Conservation (phyloP, 2,113 vertebrate species). For the Anguilla japonica region DNA sequence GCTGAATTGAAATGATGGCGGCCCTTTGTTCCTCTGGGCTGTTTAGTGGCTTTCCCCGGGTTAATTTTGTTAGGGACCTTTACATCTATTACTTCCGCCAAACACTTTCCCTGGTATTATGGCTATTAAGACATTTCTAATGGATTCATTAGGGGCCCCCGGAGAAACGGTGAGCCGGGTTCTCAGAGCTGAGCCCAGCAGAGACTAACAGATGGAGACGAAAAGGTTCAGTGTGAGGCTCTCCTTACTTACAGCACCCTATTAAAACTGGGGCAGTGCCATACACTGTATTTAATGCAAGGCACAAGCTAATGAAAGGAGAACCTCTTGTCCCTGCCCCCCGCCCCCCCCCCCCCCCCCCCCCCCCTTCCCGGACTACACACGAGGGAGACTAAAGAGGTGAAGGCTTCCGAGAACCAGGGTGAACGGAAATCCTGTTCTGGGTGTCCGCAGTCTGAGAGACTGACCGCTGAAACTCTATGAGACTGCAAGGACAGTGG, state of each 20-base stretch:
- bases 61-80: too few species aligned
- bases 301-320: not conserved
- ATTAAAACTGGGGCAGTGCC: not conserved
- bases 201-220: not conserved
- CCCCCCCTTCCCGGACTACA: not conserved
- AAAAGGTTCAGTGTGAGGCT: not conserved
- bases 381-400: not conserved
- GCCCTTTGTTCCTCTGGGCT: not conserved
- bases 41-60: too few species aligned
- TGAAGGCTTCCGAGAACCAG: not conserved
- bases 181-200: too few species aligned
- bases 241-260: not conserved
- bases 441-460: not conserved
- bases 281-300: not conserved
- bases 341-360: too few species aligned
- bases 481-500: not conserved
- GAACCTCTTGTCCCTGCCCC: not conserved
- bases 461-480: not conserved
- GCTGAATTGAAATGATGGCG: not conserved
- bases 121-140: not conserved
- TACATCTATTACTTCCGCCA: not conserved
- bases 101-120: not conserved
- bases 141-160: not conserved
- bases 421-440: not conserved
- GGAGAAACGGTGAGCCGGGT: too few species aligned